A percentile compares a stretch with the other conserved stretches of the same genome.
phyloP scores from a whole-genome alignment of 2,113 vertebrate species.

The Lonchura striata region DNA sequence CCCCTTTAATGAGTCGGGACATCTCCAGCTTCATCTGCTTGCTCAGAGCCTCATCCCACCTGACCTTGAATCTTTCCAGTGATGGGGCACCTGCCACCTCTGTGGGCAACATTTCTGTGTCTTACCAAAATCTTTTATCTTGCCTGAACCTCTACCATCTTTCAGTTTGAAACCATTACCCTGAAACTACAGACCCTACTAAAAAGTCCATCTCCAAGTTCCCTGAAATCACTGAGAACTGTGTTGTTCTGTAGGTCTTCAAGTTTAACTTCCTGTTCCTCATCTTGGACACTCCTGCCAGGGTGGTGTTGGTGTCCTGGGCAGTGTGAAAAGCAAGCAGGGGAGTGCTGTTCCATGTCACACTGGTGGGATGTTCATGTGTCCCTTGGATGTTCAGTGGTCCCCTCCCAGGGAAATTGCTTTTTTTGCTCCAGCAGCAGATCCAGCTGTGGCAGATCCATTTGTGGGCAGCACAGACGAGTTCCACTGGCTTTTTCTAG shows the following conservation, averaged over 20 bases:
- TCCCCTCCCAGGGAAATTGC: not conserved
- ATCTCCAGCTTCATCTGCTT: not conserved
- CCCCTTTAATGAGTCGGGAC: not conserved
- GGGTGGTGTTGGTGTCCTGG: not conserved
- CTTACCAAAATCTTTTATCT: not conserved
- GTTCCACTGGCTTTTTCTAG: not conserved
- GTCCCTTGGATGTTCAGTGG: not conserved
- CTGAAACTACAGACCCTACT: fast-evolving
- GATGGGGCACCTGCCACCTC: not conserved
- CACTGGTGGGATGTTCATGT: not conserved
- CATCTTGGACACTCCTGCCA: not conserved
- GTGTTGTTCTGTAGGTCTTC: not conserved
- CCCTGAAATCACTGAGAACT: not conserved
- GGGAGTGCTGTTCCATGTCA: not conserved
- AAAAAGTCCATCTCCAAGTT: not conserved
- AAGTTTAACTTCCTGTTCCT: not conserved
- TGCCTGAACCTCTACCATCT: fast-evolving
- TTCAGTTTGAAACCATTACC: not conserved
- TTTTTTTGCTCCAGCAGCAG: not conserved
- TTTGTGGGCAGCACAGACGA: not conserved
- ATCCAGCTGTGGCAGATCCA: not conserved
- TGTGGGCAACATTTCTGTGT: not conserved
- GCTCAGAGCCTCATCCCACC: not conserved
- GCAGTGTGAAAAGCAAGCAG: not conserved
- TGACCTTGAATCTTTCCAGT: not conserved